phyloP scores from a whole-genome alignment of 2,888 invertebrate species.

The Rhogogaster chlorosoma region DNA sequence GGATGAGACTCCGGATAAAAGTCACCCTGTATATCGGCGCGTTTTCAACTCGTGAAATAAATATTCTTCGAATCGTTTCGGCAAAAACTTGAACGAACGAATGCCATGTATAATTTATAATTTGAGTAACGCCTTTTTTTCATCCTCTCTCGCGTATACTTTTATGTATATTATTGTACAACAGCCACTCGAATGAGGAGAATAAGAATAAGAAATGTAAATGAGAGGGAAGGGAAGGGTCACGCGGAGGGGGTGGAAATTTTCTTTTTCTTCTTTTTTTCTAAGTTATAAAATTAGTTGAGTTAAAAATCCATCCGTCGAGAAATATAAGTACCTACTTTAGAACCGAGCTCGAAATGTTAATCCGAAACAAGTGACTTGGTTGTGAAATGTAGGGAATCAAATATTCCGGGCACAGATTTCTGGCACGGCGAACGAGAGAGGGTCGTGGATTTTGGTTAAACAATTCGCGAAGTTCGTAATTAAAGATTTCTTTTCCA shows the following conservation, averaged over 20 bases:
- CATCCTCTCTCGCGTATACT: neutral
- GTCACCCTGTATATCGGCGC: no score
- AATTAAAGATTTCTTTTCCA: constrained; percentile 40
- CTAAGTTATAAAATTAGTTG: neutral
- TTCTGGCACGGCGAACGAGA: neutral
- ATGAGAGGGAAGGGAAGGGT: neutral
- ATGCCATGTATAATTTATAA: no score
- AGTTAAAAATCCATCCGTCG: neutral
- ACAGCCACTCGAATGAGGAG: neutral
- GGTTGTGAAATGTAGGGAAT: constrained; percentile 25
- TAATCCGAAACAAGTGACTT: constrained; percentile 27
- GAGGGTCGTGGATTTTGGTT: constrained; percentile 36
- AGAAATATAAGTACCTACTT: constrained; percentile 1
- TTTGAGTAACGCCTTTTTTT: neutral
- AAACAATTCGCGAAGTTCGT: constrained; percentile 40
- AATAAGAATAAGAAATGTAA: neutral
- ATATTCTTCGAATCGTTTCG: no score
- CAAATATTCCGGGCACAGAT: constrained; percentile 37
- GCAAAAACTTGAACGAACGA: no score
- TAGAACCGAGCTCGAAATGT: neutral
- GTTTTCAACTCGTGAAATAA: neutral
- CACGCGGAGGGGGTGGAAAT: neutral
- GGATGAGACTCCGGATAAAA: no score
- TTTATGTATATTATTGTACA: neutral
- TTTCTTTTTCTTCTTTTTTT: neutral